Base-by-base conservation (phyloP, 2,888 invertebrate genomes). In the Amblyjoppa proteus region DNA sequence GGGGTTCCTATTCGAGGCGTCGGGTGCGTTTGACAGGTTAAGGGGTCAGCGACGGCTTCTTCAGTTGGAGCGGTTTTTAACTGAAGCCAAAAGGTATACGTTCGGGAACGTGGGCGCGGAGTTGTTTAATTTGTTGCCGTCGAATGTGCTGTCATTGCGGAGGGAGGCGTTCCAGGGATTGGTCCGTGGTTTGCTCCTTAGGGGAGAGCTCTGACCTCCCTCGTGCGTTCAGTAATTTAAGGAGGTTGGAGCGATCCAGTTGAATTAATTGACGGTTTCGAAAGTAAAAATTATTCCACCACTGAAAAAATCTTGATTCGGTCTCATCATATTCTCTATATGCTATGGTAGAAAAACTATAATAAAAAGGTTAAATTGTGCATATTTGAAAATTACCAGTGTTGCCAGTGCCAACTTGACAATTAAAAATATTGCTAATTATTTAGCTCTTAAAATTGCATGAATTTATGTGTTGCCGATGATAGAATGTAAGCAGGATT, bases 261-360 rank as follows among this genome's bases (percentile, higher is more conserved):
- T 13, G 34, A 34, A 38, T 64, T 38, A 38, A 64, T 64, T 64
- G 34, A 64, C 34, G 64, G 38, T 66, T 66, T 66, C 20, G 61
- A 28, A 64, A 38, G 11, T 38, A 64, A 64, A 64, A 61, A n/a
- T 4, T 64, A 64, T 38, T 64, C 16, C 38, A n/a, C 34, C 38
- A 64, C 64, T 34, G 41, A 64, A 64, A 64, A 34, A 64, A 64
- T 64, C 64, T 64, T 34, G 2, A 64, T 64, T 64, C 38, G 64
- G 38, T 34, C 64, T 9, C 34, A 64, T 64, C 31, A 34, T 64
- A 34, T 34, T 64, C 64, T 34, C 7, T 2, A n/a, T 34, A 64
- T 34, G 38, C 64, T 64, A 64, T 16, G 34, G 31, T 64, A 64
- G 64, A 64, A 64, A 64, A 64, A 34, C 64, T 64, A 34, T 4